Conservation (phyloP, 2,888 invertebrate species). For the Timandra comae region DNA sequence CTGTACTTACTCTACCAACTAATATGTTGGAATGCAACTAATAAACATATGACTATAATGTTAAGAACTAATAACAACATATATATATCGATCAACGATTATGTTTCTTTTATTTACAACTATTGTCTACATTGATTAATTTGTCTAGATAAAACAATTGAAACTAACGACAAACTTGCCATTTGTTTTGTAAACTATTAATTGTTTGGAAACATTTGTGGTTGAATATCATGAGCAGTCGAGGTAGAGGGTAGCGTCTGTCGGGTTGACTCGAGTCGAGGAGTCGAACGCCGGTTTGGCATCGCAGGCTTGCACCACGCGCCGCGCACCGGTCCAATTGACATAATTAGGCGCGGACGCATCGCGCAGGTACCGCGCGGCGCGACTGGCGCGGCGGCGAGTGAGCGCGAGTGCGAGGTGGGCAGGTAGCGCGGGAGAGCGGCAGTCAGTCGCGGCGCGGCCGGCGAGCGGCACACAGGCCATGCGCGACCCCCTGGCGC, state of each 20-base stretch:
- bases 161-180: too few relatives aligned
- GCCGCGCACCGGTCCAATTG: conserved; percentile 51
- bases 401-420: conserved; percentile 21
- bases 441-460: conserved; percentile 47
- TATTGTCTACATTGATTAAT: too few relatives aligned
- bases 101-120: too few relatives aligned
- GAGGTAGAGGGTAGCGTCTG: conserved; percentile 1
- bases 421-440: conserved; percentile 8
- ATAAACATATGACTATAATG: too few relatives aligned
- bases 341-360: conserved; percentile 55
- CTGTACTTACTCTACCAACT: too few relatives aligned
- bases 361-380: conserved; percentile 20
- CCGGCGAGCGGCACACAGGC: conserved; percentile 35
- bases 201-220: conserved; percentile 9
- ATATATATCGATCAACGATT: too few relatives aligned
- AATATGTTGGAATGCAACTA: too few relatives aligned
- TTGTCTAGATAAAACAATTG: too few relatives aligned
- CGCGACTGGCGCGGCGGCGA: conserved; percentile 8
- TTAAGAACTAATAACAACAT: too few relatives aligned
- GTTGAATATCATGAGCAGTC: conserved; percentile 6
- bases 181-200: conserved; percentile 14
- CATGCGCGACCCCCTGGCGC: conserved; percentile 35
- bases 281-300: conserved; percentile 1
- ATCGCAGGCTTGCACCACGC: conserved; percentile 23
- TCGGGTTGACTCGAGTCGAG: conserved; percentile 1